Evolutionary conservation across 2,113 vertebrate species (phyloP), one percentile per base, ranked within the genome.

Genomic region (Dipodomys spectabilis): DNA sequence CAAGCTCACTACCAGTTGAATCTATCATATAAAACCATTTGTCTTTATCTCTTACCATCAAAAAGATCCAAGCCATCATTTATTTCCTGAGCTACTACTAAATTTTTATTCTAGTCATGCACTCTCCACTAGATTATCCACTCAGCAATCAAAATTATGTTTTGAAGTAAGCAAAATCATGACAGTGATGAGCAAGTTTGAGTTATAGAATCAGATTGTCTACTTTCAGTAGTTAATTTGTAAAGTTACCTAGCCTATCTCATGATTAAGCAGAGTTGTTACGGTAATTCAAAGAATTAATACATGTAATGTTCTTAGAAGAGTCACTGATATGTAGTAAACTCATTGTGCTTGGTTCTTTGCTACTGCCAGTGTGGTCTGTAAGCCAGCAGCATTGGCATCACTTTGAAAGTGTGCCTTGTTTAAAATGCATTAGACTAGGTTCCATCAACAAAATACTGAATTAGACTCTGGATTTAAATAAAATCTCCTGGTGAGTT

Each of bases 251-350:
- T 78, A 83, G 73, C 2, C 39, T 74, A 27, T 91, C 28, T 69
- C 45, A 4, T 73, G 49, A 32, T 89, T 79, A 77, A 86, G 77
- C 32, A 85, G 44, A 30, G 12, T 53, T 35, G 19, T 85, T 88
- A 79, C 53, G 30, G 62, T 53, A 44, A 91, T 64, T 78, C 45
- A 95, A 64, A 78, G 4, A 93, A 62, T 86, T 81, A 94, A 90
- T 39, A 72, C 3, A 79, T 82, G 39, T 68, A 49, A 89, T 88
- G 22, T 82, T 92, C 65, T 82, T 78, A 88, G 49, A 93, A 72
- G 60, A 68, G 30, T 89, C 73, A 53, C 23, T 89, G 19, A 53
- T 89, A 67, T 23, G 2, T 20, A 82, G 12, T 86, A 91, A 86
- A 44, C n/a, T 91, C 44, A 93, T 4, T 84, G 82, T 64, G 22